Evolutionary conservation across 2,888 invertebrate genomes (phyloP).

Genomic region (Homarus gammarus): DNA sequence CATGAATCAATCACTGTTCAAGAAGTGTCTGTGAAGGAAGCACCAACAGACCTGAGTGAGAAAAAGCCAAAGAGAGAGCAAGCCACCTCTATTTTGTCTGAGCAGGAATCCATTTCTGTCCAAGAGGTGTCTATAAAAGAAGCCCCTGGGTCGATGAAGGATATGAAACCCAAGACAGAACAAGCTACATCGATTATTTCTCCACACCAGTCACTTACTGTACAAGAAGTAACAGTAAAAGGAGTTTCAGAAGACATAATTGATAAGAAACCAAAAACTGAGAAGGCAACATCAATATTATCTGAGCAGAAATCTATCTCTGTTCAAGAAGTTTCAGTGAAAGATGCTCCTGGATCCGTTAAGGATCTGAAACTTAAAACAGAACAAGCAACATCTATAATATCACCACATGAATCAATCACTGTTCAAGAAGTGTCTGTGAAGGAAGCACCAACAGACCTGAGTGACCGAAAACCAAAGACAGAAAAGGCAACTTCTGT

Average conservation of each 20-base stretch:
- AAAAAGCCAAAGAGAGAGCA: constrained; percentile 25
- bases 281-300: constrained; percentile 45
- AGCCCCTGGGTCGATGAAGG: constrained; percentile 33
- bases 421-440: constrained; percentile 47
- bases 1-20: constrained; percentile 39
- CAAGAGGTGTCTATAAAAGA: constrained; percentile 55
- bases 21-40: constrained; percentile 45
- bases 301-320: constrained; percentile 52
- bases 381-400: constrained; percentile 25
- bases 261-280: constrained; percentile 48
- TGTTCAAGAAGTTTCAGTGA: constrained; percentile 56
- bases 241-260: constrained; percentile 26
- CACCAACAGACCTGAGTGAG: constrained; percentile 4
- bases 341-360: constrained; percentile 38
- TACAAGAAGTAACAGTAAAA: constrained; percentile 57
- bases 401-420: constrained; percentile 44
- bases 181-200: constrained; percentile 76
- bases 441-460: constrained; percentile 22
- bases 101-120: constrained; percentile 45
- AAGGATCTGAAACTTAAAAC: constrained; percentile 27
- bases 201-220: constrained; percentile 75
- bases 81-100: constrained; percentile 26
- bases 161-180: constrained; percentile 77
- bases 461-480: constrained; percentile 23
- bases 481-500: constrained; percentile 38